Evolutionary conservation across 2,888 invertebrate genomes (phyloP).

Genomic region (Cheilosia grossa): DNA sequence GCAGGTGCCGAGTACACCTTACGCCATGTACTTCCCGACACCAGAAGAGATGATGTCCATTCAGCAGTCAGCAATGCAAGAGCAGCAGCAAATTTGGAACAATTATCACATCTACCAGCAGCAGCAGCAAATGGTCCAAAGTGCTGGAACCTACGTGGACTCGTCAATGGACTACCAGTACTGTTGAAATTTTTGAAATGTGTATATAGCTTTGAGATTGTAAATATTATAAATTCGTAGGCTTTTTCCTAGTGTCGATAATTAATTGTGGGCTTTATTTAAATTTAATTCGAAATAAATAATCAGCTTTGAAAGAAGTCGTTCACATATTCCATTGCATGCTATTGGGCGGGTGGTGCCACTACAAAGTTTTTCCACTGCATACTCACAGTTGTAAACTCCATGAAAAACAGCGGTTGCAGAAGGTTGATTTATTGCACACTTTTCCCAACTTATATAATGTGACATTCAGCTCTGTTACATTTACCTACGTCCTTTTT

Average conservation of each 20-base stretch:
- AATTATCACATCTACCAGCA: constrained; percentile 48
- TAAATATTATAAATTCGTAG: not conserved
- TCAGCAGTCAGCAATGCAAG: constrained; percentile 56
- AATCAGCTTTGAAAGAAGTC: not conserved
- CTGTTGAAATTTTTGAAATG: not conserved
- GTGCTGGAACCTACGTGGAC: constrained; percentile 18
- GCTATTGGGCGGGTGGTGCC: too few relatives aligned
- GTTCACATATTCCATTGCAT: too few relatives aligned
- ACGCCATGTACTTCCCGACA: constrained; percentile 79
- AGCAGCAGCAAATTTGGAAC: constrained; percentile 56
- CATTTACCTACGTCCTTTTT: too few relatives aligned
- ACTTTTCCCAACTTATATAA: too few relatives aligned
- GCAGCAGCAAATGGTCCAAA: constrained; percentile 28
- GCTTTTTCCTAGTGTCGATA: not conserved
- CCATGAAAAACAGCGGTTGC: too few relatives aligned
- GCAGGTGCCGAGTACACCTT: constrained; percentile 67
- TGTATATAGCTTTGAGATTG: not conserved
- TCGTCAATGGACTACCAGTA: constrained; percentile 36
- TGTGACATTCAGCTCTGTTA: too few relatives aligned
- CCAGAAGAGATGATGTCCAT: constrained; percentile 74
- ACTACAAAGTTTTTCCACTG: too few relatives aligned
- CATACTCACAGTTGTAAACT: too few relatives aligned
- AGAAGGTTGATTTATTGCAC: too few relatives aligned
- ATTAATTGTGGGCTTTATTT: not conserved
- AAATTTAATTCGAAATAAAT: not conserved